phyloP scores from a whole-genome alignment of 2,888 invertebrate species.

The Parthenolecanium corni region DNA sequence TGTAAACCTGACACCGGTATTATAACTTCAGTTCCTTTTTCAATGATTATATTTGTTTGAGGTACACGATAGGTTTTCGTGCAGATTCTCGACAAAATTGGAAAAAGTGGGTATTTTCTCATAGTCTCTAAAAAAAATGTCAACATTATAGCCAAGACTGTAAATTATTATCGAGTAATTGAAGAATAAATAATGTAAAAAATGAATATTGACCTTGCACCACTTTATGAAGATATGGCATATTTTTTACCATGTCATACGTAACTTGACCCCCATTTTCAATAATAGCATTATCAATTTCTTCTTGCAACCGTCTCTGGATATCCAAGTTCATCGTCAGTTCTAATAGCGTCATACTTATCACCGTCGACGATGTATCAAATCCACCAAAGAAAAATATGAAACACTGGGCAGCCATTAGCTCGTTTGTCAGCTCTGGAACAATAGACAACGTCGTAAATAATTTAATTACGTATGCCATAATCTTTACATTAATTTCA shows the following conservation, averaged over 20 bases:
- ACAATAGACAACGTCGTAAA: too few species aligned
- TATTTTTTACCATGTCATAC: too few species aligned
- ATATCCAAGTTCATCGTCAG: background rate
- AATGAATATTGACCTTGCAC: conserved; percentile 9
- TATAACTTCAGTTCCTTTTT: conserved; percentile 25
- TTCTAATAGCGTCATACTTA: conserved; percentile 10
- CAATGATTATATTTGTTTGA: conserved; percentile 9
- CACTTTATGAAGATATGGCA: too few species aligned
- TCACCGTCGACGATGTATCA: conserved; percentile 20
- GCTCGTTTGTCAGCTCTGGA: too few species aligned
- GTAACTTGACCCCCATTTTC: too few species aligned
- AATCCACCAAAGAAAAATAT: conserved; percentile 20
- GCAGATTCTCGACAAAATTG: conserved; percentile 16
- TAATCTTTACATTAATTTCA: too few species aligned
- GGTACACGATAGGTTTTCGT: conserved; percentile 14
- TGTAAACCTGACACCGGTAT: conserved; percentile 21
- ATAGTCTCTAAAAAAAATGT: conserved; percentile 19
- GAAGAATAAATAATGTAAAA: conserved; percentile 24
- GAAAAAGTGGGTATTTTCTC: conserved; percentile 19
- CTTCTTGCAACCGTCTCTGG: conserved; percentile 8
- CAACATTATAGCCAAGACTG: background rate
- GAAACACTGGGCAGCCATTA: conserved; percentile 18
- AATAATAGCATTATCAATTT: too few species aligned
- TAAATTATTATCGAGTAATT: too few species aligned
- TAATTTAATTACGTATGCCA: too few species aligned